Evolutionary conservation across 1,140 invertebrate genomes (phyloP), one percentile per base, ranked within the genome.

Genomic region (Hermatobates lingyangjiaoensis): DNA sequence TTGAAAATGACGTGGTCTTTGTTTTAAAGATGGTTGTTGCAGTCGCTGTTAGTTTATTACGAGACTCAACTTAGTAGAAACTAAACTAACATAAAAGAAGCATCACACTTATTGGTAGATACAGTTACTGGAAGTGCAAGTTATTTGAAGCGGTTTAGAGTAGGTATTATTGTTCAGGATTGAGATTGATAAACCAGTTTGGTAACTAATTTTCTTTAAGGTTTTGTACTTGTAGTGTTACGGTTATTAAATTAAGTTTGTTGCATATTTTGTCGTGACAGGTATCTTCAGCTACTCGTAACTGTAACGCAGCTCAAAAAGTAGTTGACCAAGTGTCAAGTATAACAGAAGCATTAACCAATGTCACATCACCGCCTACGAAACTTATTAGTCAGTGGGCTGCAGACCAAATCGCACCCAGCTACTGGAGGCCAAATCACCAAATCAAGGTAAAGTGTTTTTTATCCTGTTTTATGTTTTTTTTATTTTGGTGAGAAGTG

Each of bases 371-470:
- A 2, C 77, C 79, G 52, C 83, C 83, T 14, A 76, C 82, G 1
- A 81, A 75, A 61, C 69, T 71, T 0, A 21, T 87, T 0, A 72
- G 73, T 4, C 74, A 79, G 52, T 86, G 81, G 80, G 71, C 85
- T 1, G 76, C 83, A 1, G 83, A 87, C 66, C 74, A 81, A 60
- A 75, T 81, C 50, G 81, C 81, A 15, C 86, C 86, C 1, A 73
- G 73, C 21, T 88, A 88, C 66, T 88, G 85, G 86, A 71, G 76
- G 39, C 79, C 82, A 7, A 88, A 89, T 64, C 67, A 75, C 54
- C 76, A 84, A 61, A 85, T 87, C 48, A 73, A 66, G 56, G 76
- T 80, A 61, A 63, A 57, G n/a, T n/a, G n/a, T n/a, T n/a, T n/a
- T n/a, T n/a, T n/a, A n/a, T n/a, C n/a, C n/a, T n/a, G n/a, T n/a